Conservation (phyloP, 1,140 invertebrate genomes). For the Leptinotarsa lineolata region DNA sequence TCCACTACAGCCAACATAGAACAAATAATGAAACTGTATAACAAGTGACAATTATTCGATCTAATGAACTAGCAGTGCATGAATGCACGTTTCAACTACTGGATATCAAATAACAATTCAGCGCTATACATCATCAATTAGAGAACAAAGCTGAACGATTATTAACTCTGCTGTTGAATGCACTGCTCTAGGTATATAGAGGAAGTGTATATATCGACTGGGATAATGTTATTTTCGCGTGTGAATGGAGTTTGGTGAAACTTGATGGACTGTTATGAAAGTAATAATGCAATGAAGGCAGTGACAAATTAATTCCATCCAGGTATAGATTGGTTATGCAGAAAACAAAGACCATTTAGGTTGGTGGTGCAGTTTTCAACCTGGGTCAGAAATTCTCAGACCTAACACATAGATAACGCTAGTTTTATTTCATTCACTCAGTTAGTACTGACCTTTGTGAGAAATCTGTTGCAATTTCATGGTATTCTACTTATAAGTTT, state of each 20-base stretch:
- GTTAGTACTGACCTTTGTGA: no score
- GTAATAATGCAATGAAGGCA: not conserved
- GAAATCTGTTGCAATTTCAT: no score
- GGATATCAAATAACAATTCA: constrained; percentile 38
- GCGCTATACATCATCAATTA: constrained; percentile 39
- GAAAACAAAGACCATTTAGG: no score
- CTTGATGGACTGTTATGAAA: not conserved
- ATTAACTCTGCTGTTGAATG: constrained; percentile 28
- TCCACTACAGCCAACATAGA: not conserved
- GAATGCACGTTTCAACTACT: constrained; percentile 28
- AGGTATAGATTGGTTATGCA: no score
- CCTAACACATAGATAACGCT: no score
- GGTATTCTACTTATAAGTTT: no score
- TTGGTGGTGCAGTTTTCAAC: no score
- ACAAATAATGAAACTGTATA: constrained; percentile 10
- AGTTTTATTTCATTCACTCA: no score
- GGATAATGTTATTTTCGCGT: not conserved
- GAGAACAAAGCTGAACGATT: constrained; percentile 35
- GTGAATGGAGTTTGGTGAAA: not conserved
- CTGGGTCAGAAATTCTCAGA: no score
- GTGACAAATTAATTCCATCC: no score
- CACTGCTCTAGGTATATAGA: constrained; percentile 25
- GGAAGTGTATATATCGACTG: not conserved
- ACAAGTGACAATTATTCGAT: constrained; percentile 30
- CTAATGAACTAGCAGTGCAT: constrained; percentile 33